phyloP scores from a whole-genome alignment of 2,113 vertebrate genomes.

The Phylloscopus trochiloides region DNA sequence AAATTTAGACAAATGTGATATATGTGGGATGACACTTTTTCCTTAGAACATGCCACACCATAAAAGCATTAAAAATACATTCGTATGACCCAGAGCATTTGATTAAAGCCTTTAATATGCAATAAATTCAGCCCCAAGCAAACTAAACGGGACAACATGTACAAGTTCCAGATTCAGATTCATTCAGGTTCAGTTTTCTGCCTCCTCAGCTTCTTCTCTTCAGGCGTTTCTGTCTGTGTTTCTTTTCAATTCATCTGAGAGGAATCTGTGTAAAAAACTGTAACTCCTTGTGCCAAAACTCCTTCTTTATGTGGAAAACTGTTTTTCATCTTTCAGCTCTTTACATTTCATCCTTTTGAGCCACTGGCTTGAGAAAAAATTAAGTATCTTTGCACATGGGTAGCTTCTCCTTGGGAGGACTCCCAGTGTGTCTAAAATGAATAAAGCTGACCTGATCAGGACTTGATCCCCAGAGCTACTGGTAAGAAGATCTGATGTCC shows the following conservation, averaged over 20 bases:
- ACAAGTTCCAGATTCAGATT: not conserved
- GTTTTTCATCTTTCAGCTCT: not conserved
- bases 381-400: not conserved
- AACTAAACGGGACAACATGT: not conserved
- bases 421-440: not conserved
- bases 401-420: not conserved
- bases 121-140: conserved; percentile 25
- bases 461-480: not conserved
- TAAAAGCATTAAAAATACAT: conserved; percentile 39
- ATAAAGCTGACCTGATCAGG: not conserved
- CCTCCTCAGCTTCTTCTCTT: not conserved
- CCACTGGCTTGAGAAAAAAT: not conserved
- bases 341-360: not conserved
- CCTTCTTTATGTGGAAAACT: not conserved
- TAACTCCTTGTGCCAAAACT: not conserved
- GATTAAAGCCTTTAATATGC: conserved; percentile 40
- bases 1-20: conserved; percentile 48
- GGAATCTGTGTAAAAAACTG: not conserved
- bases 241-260: not conserved
- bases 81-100: conserved; percentile 8
- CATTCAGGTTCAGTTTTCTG: conserved; percentile 19
- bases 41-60: conserved; percentile 47
- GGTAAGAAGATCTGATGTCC: not conserved
- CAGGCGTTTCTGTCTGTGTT: not conserved
- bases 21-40: conserved; percentile 37